Evolutionary conservation across 2,797 vertebrate species (phyloP), one percentile per base, ranked within the genome.

Genomic region (Scarus forsteni): DNA sequence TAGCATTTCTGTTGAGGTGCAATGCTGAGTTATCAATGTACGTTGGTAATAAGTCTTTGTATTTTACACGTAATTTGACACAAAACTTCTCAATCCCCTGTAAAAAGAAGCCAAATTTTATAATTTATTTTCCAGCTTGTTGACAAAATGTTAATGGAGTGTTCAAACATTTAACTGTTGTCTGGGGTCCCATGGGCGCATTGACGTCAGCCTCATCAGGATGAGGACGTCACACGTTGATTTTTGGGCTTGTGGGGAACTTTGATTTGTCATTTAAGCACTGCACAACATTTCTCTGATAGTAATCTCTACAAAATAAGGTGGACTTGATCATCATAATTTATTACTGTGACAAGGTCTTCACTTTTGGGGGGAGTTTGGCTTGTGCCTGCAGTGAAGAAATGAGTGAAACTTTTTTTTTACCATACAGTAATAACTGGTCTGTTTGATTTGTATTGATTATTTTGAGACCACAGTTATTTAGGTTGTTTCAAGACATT

Each of bases 151-250:
- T 48, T 39, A 39, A 19, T 1, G n/a, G n/a, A n/a, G n/a, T 42
- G 0, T 0, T 18, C 1, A 9, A 3, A 1, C 68, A 27, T 53
- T 43, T 62, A 15, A 43, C 34, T 13, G 2, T 18, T n/a, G n/a
- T n/a, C n/a, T n/a, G 53, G 18, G 50, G 42, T 57, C 6, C 10
- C 51, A 6, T 27, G 43, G 10, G 45, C 72, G 66, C 45, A 69
- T 74, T 60, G 70, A 66, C 70, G 61, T 74, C 60, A 11, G 64
- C 68, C 61, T 54, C 67, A 53, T 65, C 58, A 55, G 19, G 27
- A 34, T 18, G 1, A 27, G 45, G 60, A 72, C 66, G 75, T 79
- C 75, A 77, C 14, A 40, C 3, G 9, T 52, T 55, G 49, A 46
- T 54, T 57, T 43, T n/a, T 19, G n/a, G 56, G n/a, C 15, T 35